Evolutionary conservation across 2,797 vertebrate species (phyloP).

Genomic region (Chiroxiphia lanceolata): DNA sequence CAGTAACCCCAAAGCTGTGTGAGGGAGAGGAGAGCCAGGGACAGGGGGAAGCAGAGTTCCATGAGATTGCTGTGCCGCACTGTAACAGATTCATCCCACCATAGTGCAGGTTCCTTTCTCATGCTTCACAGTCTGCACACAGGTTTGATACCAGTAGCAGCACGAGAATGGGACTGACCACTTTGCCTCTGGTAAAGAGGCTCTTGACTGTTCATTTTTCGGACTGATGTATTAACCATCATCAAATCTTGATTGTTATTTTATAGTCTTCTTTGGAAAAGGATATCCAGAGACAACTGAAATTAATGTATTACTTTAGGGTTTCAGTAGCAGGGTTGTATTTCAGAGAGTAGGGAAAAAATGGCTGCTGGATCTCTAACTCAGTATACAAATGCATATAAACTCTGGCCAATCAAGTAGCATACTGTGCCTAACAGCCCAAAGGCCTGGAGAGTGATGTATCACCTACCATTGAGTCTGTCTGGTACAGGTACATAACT

Average conservation of each 20-base stretch:
- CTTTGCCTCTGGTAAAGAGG: neutral
- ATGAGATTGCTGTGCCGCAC: fast-evolving
- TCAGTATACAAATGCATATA: neutral
- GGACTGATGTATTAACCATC: neutral
- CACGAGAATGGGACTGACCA: neutral
- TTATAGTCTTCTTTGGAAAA: neutral
- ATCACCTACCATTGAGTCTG: neutral
- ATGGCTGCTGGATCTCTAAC: neutral
- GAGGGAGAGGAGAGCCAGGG: neutral
- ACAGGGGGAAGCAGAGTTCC: neutral
- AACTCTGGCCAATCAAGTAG: neutral
- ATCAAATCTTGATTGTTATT: neutral
- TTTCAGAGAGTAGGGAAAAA: neutral
- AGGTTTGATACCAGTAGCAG: neutral
- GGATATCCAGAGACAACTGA: neutral
- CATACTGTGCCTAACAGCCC: neutral
- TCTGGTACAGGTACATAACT: neutral
- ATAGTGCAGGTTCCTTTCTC: neutral
- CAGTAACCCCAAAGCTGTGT: neutral
- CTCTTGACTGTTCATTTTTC: neutral
- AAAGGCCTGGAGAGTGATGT: neutral
- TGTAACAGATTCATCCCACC: neutral
- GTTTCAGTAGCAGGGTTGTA: neutral
- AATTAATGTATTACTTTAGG: neutral
- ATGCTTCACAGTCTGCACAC: fast-evolving